A percentile compares a stretch with the other conserved stretches of the same genome.
These are phyloP conservation scores for Lasioglossum villosulum DNA, from an alignment of 2,888 invertebrate genomes.

Conservation along the genomic window DNA sequence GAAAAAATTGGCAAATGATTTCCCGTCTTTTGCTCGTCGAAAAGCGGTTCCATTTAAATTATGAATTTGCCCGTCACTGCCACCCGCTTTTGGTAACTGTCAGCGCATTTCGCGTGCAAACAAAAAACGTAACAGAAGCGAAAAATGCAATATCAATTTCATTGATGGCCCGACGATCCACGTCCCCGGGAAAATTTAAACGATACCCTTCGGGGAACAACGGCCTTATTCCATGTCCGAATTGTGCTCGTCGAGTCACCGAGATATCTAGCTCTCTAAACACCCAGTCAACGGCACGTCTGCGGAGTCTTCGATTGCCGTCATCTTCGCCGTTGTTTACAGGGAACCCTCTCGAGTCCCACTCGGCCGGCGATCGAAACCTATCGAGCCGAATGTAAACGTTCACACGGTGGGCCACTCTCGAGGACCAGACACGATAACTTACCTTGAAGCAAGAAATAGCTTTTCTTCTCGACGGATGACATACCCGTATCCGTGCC, in stretches of 20 bases:
- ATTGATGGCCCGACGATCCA: background rate
- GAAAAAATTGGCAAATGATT: constrained; percentile 8
- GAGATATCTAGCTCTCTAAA: background rate
- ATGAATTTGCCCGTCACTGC: constrained; percentile 3
- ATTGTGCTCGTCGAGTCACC: background rate
- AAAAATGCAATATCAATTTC: background rate
- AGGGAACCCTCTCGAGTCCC: background rate
- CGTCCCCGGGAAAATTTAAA: background rate
- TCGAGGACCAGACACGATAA: background rate
- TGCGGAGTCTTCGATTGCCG: background rate
- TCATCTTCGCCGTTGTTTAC: background rate
- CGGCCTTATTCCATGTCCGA: background rate
- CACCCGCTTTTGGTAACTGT: constrained; percentile 7
- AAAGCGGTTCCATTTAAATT: constrained; percentile 12
- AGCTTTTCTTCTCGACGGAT: background rate
- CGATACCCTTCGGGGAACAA: constrained; percentile 5
- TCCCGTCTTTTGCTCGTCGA: constrained; percentile 9
- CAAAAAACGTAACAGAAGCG: background rate
- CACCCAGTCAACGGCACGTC: background rate
- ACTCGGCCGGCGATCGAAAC: background rate
- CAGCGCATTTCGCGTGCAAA: background rate
- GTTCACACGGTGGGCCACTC: background rate
- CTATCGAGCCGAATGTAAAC: constrained; percentile 1
- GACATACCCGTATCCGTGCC: background rate
- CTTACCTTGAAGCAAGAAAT: background rate